A percentile compares a stretch with the other conserved stretches of the same genome.
These are phyloP conservation scores for Phylloscopus collybita DNA, from an alignment of 2,797 vertebrate genomes.

Conservation along the genomic window DNA sequence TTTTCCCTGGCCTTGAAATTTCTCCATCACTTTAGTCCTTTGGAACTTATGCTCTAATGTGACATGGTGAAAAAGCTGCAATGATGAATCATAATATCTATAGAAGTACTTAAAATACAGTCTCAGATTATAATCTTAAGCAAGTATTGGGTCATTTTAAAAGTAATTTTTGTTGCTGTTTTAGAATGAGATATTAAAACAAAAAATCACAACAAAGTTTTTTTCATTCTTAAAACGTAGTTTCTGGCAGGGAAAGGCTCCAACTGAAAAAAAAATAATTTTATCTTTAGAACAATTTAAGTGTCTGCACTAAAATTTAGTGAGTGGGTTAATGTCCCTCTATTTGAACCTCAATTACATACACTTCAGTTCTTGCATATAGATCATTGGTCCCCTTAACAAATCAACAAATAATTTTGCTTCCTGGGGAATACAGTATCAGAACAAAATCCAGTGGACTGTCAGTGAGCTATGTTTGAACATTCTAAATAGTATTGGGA, in stretches of 20 bases:
- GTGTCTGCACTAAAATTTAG: slow-evolving; percentile 28
- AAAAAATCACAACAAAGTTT: background rate
- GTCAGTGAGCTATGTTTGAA: background rate
- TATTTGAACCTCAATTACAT: slow-evolving; percentile 21
- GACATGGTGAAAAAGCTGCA: background rate
- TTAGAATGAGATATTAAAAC: background rate
- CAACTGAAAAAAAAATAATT: background rate
- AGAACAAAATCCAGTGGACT: background rate
- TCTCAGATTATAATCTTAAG: background rate
- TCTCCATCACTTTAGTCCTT: background rate
- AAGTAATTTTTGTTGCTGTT: background rate
- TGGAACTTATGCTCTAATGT: background rate
- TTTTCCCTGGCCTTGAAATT: background rate
- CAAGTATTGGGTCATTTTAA: background rate
- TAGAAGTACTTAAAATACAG: background rate
- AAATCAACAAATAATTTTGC: slow-evolving; percentile 36
- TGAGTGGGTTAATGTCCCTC: background rate
- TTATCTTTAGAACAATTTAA: background rate
- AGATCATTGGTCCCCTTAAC: slow-evolving; percentile 27
- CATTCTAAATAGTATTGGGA: background rate
- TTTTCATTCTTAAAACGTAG: background rate
- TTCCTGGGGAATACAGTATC: background rate
- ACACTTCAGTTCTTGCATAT: slow-evolving; percentile 31
- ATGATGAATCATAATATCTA: background rate
- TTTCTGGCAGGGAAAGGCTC: background rate